Percentiles rank a stretch among this genome's conserved stretches.
Conservation (phyloP, 2,888 invertebrate genomes). For the Parnassius apollo region DNA sequence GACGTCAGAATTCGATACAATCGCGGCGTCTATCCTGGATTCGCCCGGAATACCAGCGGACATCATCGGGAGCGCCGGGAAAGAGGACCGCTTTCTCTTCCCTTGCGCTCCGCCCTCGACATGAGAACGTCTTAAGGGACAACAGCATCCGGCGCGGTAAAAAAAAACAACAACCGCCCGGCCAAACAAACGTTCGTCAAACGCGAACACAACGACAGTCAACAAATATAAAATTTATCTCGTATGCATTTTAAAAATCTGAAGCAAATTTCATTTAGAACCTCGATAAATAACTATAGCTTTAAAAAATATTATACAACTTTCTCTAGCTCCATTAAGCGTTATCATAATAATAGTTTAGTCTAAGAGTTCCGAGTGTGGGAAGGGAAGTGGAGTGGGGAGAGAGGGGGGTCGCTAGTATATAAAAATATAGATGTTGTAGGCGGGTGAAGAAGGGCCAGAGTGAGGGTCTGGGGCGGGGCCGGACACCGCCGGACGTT, state of each 20-base stretch:
- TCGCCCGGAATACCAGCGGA: not conserved
- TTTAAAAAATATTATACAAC: constrained; percentile 65
- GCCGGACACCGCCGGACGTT: constrained; percentile 37
- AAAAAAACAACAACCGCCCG: constrained; percentile 1
- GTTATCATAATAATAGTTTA: constrained; percentile 55
- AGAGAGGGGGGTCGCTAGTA: constrained; percentile 33
- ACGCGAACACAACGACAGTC: constrained; percentile 33
- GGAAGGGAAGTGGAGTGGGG: constrained; percentile 37
- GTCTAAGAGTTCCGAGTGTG: constrained; percentile 33
- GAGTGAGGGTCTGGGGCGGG: constrained; percentile 36
- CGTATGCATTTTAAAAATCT: constrained; percentile 1
- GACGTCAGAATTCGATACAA: too few relatives aligned
- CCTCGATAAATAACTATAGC: constrained; percentile 57
- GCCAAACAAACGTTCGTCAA: not conserved
- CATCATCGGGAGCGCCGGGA: not conserved
- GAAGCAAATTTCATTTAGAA: constrained; percentile 34
- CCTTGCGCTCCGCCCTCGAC: constrained; percentile 12
- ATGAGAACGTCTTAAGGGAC: constrained; percentile 1
- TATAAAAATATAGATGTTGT: constrained; percentile 1
- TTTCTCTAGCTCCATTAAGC: constrained; percentile 58
- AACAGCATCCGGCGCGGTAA: not conserved
- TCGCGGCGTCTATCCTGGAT: too few relatives aligned
- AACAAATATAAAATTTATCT: constrained; percentile 9
- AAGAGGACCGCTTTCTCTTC: constrained; percentile 14
- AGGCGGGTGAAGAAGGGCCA: not conserved